A percentile compares a stretch with the other conserved stretches of the same genome.
These are phyloP conservation scores for Tretioscincus oriximinensis DNA, from an alignment of 2,113 vertebrate species.

Conservation along the genomic window DNA sequence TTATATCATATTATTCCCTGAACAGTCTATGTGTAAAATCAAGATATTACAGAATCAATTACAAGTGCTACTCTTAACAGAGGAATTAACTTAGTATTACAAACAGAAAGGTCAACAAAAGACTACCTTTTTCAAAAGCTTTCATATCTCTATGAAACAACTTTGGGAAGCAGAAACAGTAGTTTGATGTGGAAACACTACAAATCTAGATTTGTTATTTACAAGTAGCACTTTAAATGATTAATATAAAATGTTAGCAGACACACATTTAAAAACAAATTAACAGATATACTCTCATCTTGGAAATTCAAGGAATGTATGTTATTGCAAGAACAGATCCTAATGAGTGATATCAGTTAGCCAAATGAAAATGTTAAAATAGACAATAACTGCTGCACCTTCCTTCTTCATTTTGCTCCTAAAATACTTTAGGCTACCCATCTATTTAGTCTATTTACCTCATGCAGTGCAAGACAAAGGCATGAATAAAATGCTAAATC, in stretches of 20 bases:
- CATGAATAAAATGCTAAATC: neutral
- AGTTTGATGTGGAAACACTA: neutral
- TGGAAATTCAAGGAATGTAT: neutral
- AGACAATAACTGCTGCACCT: neutral
- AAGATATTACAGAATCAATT: neutral
- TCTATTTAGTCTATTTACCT: neutral
- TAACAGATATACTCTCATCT: fast-evolving
- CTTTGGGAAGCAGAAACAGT: neutral
- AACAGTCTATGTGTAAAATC: neutral
- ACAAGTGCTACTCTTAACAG: neutral
- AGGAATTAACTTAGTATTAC: neutral
- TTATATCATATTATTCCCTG: neutral
- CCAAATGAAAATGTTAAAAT: neutral
- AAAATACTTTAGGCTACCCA: neutral
- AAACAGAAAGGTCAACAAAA: no score
- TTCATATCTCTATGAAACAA: neutral
- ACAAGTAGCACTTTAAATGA: neutral
- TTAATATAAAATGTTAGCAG: fast-evolving
- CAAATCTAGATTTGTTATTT: neutral
- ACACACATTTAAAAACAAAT: neutral
- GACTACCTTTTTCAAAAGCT: neutral
- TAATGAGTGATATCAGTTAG: no score
- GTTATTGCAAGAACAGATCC: neutral
- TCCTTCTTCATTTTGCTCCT: neutral
- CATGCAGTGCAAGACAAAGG: neutral